phyloP scores from a whole-genome alignment of 2,888 invertebrate genomes.

The Odontomyia ornata region DNA sequence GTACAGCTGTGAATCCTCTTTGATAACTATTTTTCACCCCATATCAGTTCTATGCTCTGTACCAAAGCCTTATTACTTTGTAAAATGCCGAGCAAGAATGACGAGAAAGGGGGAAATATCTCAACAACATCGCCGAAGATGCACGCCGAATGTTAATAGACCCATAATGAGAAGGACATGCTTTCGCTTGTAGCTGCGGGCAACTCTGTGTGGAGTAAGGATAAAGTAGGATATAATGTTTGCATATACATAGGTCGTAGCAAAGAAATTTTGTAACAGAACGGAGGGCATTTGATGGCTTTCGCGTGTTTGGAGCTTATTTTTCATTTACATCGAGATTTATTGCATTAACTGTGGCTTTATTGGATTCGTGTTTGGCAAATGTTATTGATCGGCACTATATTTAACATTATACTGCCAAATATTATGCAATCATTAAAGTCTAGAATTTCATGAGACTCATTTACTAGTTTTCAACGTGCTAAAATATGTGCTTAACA shows the following conservation, averaged over 20 bases:
- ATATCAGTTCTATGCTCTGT: not conserved
- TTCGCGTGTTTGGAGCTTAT: slow-evolving; percentile 17
- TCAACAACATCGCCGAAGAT: slow-evolving; percentile 21
- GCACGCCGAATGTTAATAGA: slow-evolving; percentile 47
- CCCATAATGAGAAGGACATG: slow-evolving; percentile 38
- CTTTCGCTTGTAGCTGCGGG: slow-evolving; percentile 8
- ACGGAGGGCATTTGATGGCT: not conserved
- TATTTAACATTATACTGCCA: too few species aligned
- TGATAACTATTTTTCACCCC: not conserved
- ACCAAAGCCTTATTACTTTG: not conserved
- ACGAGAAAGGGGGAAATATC: not conserved
- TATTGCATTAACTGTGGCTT: slow-evolving; percentile 27
- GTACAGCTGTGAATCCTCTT: not conserved
- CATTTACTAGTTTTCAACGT: too few species aligned
- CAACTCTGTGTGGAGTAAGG: not conserved
- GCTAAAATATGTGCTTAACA: too few species aligned
- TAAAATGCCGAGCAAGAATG: not conserved
- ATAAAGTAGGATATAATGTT: not conserved
- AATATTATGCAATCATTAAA: too few species aligned
- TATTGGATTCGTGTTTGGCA: slow-evolving; percentile 15
- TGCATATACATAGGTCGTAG: too few species aligned
- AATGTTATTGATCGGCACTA: not conserved
- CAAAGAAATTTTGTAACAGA: not conserved
- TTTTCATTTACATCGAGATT: slow-evolving; percentile 37
- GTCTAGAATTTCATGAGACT: too few species aligned